Evolutionary conservation across 2,797 vertebrate genomes (phyloP).

Genomic region (Hybognathus amarus): DNA sequence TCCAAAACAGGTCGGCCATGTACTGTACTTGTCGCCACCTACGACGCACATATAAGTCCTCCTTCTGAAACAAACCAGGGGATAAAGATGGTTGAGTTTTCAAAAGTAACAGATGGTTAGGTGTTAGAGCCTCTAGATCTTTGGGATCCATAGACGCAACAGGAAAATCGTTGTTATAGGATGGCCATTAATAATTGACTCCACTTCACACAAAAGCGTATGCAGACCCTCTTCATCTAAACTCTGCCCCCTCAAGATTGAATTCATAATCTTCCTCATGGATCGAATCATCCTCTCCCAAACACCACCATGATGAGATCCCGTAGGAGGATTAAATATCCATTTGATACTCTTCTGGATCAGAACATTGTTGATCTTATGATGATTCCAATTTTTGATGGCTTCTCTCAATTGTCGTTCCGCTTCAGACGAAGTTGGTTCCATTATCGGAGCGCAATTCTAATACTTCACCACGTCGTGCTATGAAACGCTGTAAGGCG

Average conservation of each 20-base stretch:
- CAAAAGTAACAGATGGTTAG: background rate
- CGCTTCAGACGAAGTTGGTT: background rate
- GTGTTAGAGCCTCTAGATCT: constrained; percentile 28
- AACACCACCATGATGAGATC: background rate
- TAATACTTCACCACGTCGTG: background rate
- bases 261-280: constrained; percentile 22
- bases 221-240: constrained; percentile 29
- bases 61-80: background rate
- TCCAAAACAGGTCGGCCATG: background rate
- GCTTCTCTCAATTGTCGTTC: constrained; percentile 11
- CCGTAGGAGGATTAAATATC: constrained; percentile 5
- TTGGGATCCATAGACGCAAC: background rate
- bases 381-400: constrained; percentile 8
- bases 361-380: background rate
- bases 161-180: background rate
- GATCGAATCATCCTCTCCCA: background rate
- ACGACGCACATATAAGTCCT: too few species aligned
- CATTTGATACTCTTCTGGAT: constrained; percentile 28
- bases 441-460: background rate
- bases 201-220: background rate
- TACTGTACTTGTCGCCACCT: constrained; percentile 29
- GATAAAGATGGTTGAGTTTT: background rate
- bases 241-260: constrained; percentile 15
- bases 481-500: background rate
- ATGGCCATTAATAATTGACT: background rate